A percentile compares a stretch with the other conserved stretches of the same genome.
These are phyloP conservation scores for Thamnophis elegans DNA, from an alignment of 2,797 vertebrate species.

Conservation along the genomic window DNA sequence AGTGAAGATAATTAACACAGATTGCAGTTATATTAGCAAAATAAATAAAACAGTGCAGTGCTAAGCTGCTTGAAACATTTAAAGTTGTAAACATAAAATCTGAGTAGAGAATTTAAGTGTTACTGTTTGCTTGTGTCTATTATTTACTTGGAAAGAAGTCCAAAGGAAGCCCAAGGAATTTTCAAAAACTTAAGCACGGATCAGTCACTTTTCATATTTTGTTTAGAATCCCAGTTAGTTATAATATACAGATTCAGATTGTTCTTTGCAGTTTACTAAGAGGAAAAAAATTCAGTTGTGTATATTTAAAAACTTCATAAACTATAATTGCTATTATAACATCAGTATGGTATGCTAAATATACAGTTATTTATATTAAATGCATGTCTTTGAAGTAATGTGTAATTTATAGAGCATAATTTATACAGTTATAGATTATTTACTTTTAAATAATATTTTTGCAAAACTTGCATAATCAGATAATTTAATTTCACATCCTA, in stretches of 20 bases:
- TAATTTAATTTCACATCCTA: background rate
- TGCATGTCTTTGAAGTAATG: background rate
- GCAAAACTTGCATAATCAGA: background rate
- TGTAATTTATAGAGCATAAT: background rate
- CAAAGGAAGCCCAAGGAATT: background rate
- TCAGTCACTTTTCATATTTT: background rate
- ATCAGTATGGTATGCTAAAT: background rate
- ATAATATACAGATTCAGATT: background rate
- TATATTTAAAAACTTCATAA: background rate
- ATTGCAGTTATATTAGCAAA: background rate
- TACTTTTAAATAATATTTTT: background rate
- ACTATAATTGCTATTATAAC: background rate
- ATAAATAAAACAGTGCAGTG: background rate
- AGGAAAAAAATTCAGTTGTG: background rate
- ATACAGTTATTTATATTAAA: background rate
- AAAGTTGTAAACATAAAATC: background rate
- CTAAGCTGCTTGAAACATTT: background rate
- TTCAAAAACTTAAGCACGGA: background rate
- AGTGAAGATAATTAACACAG: background rate
- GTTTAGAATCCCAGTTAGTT: background rate
- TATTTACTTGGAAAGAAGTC: background rate
- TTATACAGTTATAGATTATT: background rate
- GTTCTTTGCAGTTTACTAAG: background rate
- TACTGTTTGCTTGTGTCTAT: background rate
- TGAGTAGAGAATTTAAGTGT: background rate